Evolutionary conservation across 2,113 vertebrate species (phyloP).

Genomic region (Pipa parva): DNA sequence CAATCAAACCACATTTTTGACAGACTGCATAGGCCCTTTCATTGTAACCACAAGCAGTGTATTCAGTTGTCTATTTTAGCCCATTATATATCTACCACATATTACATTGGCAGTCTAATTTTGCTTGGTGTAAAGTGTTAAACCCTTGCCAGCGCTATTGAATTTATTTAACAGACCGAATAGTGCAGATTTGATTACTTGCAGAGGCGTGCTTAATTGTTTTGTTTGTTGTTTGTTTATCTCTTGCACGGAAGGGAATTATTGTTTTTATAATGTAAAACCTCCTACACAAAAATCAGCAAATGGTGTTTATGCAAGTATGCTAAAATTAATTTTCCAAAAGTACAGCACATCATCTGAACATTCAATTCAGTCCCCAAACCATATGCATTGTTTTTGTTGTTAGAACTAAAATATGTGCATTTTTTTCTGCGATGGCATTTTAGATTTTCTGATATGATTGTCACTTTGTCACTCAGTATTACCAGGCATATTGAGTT

Average conservation of each 20-base stretch:
- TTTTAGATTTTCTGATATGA: constrained; percentile 16
- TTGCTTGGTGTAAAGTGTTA: not conserved
- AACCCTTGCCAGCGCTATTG: not conserved
- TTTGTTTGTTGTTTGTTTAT: constrained; percentile 41
- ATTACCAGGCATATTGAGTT: constrained; percentile 16
- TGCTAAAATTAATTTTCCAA: constrained; percentile 31
- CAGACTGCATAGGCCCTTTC: too few species aligned
- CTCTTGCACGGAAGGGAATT: constrained; percentile 26
- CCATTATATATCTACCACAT: not conserved
- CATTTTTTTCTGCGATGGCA: constrained; percentile 20
- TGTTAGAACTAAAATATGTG: constrained; percentile 30
- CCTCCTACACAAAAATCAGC: constrained; percentile 33
- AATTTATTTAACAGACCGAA: constrained; percentile 5
- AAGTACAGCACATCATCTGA: constrained; percentile 26
- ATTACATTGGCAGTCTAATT: not conserved
- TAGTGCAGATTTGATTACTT: constrained; percentile 9
- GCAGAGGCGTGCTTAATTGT: constrained; percentile 23
- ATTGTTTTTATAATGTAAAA: constrained; percentile 37
- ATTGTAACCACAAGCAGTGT: too few species aligned
- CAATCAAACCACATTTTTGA: too few species aligned
- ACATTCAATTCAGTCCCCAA: constrained; percentile 21
- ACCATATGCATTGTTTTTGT: constrained; percentile 41
- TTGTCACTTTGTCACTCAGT: constrained; percentile 26
- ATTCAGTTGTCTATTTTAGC: not conserved
- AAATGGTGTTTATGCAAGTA: constrained; percentile 40